A percentile compares a stretch with the other conserved stretches of the same genome.
phyloP scores from a whole-genome alignment of 37 sponge, comb jelly and placozoan genomes.

The Theonella swinhoei region DNA sequence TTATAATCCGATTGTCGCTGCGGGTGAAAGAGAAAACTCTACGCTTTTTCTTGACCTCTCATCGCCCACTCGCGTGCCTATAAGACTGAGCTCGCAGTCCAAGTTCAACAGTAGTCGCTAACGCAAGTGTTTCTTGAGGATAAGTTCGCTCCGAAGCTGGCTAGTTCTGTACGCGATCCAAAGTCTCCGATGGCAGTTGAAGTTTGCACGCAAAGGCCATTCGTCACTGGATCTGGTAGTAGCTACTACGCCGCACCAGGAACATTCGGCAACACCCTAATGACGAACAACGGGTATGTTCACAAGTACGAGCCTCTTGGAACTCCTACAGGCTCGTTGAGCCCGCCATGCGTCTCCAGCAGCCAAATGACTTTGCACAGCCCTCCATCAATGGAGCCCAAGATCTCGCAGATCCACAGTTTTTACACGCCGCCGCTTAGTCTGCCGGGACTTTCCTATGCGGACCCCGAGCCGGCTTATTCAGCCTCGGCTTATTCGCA shows the following conservation, averaged over 20 bases:
- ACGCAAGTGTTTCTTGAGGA: not conserved
- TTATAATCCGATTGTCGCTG: not conserved
- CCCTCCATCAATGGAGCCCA: not conserved
- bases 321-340: not conserved
- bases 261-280: not conserved
- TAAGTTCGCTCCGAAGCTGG: constrained; percentile 31
- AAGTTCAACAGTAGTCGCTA: no score
- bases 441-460: not conserved
- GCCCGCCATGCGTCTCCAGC: not conserved
- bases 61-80: not conserved
- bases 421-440: not conserved
- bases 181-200: constrained; percentile 42
- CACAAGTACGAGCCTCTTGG: not conserved
- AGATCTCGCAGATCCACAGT: not conserved
- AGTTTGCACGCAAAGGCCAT: constrained; percentile 25
- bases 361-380: not conserved
- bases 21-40: not conserved
- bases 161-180: not conserved
- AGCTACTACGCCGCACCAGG: not conserved
- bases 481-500: no score
- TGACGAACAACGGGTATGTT: not conserved
- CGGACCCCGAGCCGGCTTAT: not conserved
- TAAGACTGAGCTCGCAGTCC: not conserved
- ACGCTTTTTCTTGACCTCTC: not conserved
- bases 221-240: not conserved